Percentiles rank a stretch among this genome's conserved stretches.
Evolutionary conservation across 1,140 invertebrate genomes (phyloP).

Genomic region (Meloidogyne chitwoodi): DNA sequence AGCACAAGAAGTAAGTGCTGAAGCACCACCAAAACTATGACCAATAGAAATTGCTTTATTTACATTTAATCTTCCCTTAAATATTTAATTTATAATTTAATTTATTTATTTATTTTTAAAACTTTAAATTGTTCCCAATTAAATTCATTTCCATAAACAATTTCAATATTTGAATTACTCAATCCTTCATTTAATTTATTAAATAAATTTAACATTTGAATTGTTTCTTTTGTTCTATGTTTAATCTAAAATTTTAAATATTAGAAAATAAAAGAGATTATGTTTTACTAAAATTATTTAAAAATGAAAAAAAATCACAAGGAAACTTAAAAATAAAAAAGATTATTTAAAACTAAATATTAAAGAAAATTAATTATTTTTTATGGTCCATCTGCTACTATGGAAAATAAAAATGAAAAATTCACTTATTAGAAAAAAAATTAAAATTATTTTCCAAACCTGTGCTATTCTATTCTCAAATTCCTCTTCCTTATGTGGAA

Average conservation of each 20-base stretch:
- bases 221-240: conserved; percentile 65
- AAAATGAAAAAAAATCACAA: too few relatives aligned
- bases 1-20: conserved; percentile 65
- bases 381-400: too few relatives aligned
- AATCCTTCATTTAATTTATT: conserved; percentile 65
- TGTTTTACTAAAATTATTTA: too few relatives aligned
- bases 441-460: conserved; percentile 38
- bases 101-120: conserved; percentile 5
- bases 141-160: conserved; percentile 64
- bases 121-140: conserved; percentile 62
- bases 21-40: conserved; percentile 71
- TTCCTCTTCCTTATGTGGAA: conserved; percentile 53
- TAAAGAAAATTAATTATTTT: neutral
- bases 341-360: neutral
- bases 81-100: conserved; percentile 22
- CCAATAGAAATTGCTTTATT: conserved; percentile 65
- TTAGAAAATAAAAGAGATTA: too few relatives aligned
- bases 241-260: conserved; percentile 58
- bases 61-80: conserved; percentile 66
- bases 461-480: conserved; percentile 62
- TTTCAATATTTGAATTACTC: conserved; percentile 55
- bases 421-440: neutral
- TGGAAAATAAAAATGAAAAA: neutral
- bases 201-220: conserved; percentile 65
- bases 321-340: neutral